Base-by-base conservation (phyloP, 2,113 vertebrate species). In the Stictonetta naevosa region DNA sequence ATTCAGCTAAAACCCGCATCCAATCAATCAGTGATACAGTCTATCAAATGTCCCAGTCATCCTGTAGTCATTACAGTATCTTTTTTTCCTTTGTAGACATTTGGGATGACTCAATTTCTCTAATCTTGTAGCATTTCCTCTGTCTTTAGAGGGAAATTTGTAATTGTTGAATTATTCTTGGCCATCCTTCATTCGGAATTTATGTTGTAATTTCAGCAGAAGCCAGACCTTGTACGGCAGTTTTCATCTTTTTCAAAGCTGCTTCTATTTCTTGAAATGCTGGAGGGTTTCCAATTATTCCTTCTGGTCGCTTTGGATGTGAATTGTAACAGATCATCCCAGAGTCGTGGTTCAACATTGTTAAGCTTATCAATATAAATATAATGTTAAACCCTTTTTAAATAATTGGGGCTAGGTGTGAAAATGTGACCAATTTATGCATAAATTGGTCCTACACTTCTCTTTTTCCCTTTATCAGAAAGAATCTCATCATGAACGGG, bases 341-440 rank as follows among this genome's bases (percentile, higher is more conserved):
- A 95, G 96, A 98, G 98, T 96, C 88, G 80, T 97, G 95, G 98
- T 97, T 98, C 98, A 97, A 96, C 97, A 97, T 97, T 97, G 97
- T 98, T 98, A 96, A 98, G 97, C 98, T 98, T 97, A 98, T 98
- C 98, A 98, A 98, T 98, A 97, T 97, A 98, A 98, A 98, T 98
- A 98, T 96, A 97, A 98, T 96, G 98, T 97, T 98, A 97, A 97
- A 97, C 96, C 97, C 95, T 97, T 97, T 98, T 97, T 97, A 98
- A 98, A 98, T 98, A 97, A 98, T 97, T 98, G 98, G 97, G 97
- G 95, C 95, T 97, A 97, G 97, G 98, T 98, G 98, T 98, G 98
- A 98, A 98, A 97, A 98, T 97, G 95, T 95, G 96, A 96, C 97
- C 98, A 96, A 97, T 98, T 98, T 98, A 95, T 97, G 95, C 95